A percentile compares a stretch with the other conserved stretches of the same genome.
Evolutionary conservation across 2,797 vertebrate genomes (phyloP).

Genomic region (Huso huso): DNA sequence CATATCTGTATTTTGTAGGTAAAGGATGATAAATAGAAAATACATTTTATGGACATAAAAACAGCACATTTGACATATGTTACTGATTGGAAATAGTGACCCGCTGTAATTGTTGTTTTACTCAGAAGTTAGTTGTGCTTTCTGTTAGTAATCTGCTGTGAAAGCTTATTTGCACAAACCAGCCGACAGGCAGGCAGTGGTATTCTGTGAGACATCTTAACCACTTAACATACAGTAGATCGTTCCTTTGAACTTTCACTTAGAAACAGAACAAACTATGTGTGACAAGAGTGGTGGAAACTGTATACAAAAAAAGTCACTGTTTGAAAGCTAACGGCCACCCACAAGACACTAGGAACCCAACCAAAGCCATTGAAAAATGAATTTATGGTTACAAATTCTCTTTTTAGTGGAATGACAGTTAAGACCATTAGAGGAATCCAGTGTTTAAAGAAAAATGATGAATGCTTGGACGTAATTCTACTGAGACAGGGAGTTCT

Average conservation of each 20-base stretch:
- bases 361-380: slow-evolving; percentile 19
- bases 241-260: slow-evolving; percentile 13
- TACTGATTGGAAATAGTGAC: slow-evolving; percentile 56
- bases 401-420: slow-evolving; percentile 15
- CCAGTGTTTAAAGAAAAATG: too few species aligned
- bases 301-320: neutral
- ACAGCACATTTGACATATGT: slow-evolving; percentile 38
- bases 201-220: neutral
- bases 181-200: slow-evolving; percentile 2
- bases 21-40: too few species aligned
- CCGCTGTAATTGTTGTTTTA: slow-evolving; percentile 33
- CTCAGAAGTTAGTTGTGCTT: too few species aligned
- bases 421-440: slow-evolving; percentile 11
- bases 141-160: too few species aligned
- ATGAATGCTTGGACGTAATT: too few species aligned
- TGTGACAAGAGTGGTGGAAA: neutral
- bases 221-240: neutral
- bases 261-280: neutral
- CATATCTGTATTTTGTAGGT: too few species aligned
- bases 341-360: slow-evolving; percentile 19
- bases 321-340: slow-evolving; percentile 18
- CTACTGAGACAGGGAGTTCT: too few species aligned
- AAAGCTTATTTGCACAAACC: too few species aligned
- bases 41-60: too few species aligned
- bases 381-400: slow-evolving; percentile 17